Percentiles rank a stretch among this genome's conserved stretches.
These are phyloP conservation scores for Ctenosaura bakeri DNA, from an alignment of 2,797 vertebrate species.

Conservation along the genomic window DNA sequence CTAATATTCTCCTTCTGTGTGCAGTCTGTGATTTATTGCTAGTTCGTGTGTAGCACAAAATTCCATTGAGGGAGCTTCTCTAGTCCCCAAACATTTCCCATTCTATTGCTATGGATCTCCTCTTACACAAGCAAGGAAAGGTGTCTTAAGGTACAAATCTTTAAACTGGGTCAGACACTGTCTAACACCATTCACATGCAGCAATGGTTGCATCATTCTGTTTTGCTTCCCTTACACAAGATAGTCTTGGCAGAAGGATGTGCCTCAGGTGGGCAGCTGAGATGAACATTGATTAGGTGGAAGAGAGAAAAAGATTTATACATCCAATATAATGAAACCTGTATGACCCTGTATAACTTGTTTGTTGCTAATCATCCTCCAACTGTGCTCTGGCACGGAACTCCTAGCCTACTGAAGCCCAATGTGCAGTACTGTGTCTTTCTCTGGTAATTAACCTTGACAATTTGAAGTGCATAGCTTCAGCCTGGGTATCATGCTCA, in stretches of 20 bases:
- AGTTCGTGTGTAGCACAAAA: background rate
- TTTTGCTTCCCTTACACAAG: constrained; percentile 29
- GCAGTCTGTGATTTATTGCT: background rate
- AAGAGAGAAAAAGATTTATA: constrained; percentile 13
- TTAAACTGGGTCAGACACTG: background rate
- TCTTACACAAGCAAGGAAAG: background rate
- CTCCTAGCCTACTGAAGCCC: background rate
- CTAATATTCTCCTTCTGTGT: background rate
- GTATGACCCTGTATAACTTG: constrained; percentile 32
- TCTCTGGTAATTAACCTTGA: constrained; percentile 69
- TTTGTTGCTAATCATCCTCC: constrained; percentile 38
- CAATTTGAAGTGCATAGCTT: constrained; percentile 50
- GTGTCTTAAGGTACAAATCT: background rate
- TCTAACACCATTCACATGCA: background rate
- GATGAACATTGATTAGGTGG: constrained; percentile 53
- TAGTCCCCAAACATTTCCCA: too few species aligned
- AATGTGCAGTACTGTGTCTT: constrained; percentile 44
- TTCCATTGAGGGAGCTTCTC: background rate
- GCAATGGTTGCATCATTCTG: background rate
- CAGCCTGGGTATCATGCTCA: constrained; percentile 60
- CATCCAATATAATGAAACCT: constrained; percentile 45
- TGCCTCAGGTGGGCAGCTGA: constrained; percentile 37
- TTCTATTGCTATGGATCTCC: background rate
- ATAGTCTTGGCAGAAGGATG: constrained; percentile 41
- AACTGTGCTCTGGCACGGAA: constrained; percentile 46